Base-by-base conservation (phyloP, 64 coral and sea anemone species). In the Trachythela sp. region DNA sequence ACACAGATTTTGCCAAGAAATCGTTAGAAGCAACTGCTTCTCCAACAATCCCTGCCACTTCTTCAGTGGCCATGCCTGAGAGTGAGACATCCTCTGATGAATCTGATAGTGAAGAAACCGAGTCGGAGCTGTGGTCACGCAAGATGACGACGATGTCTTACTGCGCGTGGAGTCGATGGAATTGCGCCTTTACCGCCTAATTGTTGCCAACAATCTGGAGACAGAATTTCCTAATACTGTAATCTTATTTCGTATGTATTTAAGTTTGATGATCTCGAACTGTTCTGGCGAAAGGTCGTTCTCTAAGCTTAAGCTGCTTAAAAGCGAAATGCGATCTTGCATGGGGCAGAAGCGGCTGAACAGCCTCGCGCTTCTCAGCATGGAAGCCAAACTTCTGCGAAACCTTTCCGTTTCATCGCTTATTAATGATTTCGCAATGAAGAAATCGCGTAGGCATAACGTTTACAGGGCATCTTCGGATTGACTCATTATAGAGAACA, bases 191-290 rank as follows among this genome's bases (percentile, higher is more conserved):
- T 77, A 77, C 71, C 32, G 71, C n/a, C n/a, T 77, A 77, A 77
- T 77, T 77, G 71, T 77, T 77, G 71, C 71, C 71, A 77, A 77
- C 17, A 77, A 77, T 77, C 71, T 77, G 71, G 71, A 77, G 71
- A 77, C 71, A 77, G 7, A 3, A 38, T 77, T 77, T 36, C 71
- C 71, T 35, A 77, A 77, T 77, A 77, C 71, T 77, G 30, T 77
- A 35, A 77, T 77, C 36, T 9, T 77, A 77, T 26, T 77, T 77
- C 71, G 71, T 36, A 27, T 77, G 31, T 77, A 77, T 77, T 77
- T 27, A 77, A 77, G 71, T 36, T 77, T 77, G 71, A 77, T 77
- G 71, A 77, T 85, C 71, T 77, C 71, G 32, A 77, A 77, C 71
- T 77, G 71, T 77, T 77, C 54, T 59, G 59, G 59, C 20, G 59